phyloP scores from a whole-genome alignment of 2,888 invertebrate genomes.

The Cephus nigrinus region DNA sequence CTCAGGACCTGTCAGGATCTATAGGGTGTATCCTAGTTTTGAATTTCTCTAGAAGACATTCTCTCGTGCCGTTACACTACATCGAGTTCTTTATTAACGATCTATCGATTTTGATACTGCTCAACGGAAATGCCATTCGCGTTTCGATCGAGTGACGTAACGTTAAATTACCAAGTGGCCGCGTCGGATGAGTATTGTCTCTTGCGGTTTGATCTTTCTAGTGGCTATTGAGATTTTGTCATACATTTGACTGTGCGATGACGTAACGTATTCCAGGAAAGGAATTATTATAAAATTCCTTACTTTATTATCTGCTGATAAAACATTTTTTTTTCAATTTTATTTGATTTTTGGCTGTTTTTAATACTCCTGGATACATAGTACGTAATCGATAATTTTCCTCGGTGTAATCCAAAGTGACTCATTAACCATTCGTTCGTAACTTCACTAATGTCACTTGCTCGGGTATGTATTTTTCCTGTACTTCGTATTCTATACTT shows the following conservation, averaged over 20 bases:
- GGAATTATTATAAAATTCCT: background rate
- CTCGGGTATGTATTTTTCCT: background rate
- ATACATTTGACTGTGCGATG: background rate
- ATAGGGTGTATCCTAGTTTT: constrained; percentile 13
- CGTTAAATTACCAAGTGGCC: background rate
- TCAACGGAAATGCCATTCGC: background rate
- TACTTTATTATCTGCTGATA: background rate
- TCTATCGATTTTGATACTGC: constrained; percentile 24
- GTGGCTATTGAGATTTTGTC: background rate
- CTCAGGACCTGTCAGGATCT: constrained; percentile 19
- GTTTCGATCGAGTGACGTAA: background rate
- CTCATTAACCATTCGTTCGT: background rate
- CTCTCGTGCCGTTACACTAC: background rate
- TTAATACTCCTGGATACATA: background rate
- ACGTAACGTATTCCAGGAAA: background rate
- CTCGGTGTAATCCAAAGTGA: background rate
- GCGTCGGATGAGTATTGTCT: background rate
- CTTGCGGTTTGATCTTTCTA: constrained; percentile 4
- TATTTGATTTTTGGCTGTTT: background rate
- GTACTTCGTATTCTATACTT: background rate
- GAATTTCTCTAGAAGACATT: background rate
- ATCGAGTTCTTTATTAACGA: constrained; percentile 19
- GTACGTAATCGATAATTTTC: background rate
- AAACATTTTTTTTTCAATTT: background rate
- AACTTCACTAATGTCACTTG: background rate